Base-by-base conservation (phyloP, 2,113 vertebrate genomes). In the Odocoileus hemionus region DNA sequence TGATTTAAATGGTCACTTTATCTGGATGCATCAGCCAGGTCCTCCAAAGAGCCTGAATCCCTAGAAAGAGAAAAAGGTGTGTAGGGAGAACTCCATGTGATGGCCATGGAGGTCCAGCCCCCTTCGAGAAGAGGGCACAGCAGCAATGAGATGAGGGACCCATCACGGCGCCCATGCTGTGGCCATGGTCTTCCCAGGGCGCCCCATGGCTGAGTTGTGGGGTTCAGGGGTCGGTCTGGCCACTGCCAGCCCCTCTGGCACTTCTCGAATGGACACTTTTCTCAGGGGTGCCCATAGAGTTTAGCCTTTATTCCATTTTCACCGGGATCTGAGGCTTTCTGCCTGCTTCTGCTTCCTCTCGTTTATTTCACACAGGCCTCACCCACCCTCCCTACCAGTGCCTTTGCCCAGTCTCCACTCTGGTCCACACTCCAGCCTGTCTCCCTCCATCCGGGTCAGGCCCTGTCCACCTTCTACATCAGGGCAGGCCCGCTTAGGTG, bases 21-120 rank as follows among this genome's bases (percentile, higher is more conserved):
- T 21, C 52, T 5, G 12, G 55, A 21, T 21, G 7, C 17, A 45
- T 50, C 33, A 17, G 13, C 2, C 25, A 15, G 30, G 21, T 45
- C 39, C 28, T 67, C 54, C 60, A 28, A 25, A 54, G 67, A 39
- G 14, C 84, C 16, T 39, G 45, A 55, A 36, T 61, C 55, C 91
- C 36, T 23, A 3, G 47, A 79, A 45, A 26, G 36, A 39, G 64
- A 47, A 13, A 47, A 13, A 33, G n/a, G 19, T 26, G 50, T 36
- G 57, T 33, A 16, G 23, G 30, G 36, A n/a, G 12, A 30, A 0
- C 36, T 33, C 36, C 54, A 4, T 0, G 23, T 5, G 39, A 15
- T 5, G 67, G 52, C 45, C 47, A 12, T 25, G 26, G 19, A n/a
- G 11, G 16, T 33, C 3, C 3, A 16, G 9, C 17, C 6, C 5